Conservation (phyloP, 2,888 invertebrate genomes). For the Copidosoma aretas region DNA sequence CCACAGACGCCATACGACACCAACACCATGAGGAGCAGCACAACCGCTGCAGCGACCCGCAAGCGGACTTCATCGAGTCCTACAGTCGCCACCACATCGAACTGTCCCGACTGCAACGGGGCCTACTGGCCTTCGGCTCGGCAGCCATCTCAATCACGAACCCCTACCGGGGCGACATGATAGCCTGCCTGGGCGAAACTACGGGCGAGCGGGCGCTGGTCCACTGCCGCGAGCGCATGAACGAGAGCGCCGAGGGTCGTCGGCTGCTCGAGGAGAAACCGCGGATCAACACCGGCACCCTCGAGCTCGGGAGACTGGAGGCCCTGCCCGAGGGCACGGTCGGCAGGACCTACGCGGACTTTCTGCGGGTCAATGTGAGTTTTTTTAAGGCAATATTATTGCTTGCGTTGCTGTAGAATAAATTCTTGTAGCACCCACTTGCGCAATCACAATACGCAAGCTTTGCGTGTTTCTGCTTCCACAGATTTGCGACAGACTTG, state of each 20-base stretch:
- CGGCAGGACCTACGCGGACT: conserved; percentile 85
- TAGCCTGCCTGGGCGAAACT: conserved; percentile 92
- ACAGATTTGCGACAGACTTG: too few relatives aligned
- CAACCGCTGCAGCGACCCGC: conserved; percentile 40
- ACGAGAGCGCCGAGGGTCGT: conserved; percentile 76
- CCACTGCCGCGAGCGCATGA: conserved; percentile 79
- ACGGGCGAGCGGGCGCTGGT: conserved; percentile 76
- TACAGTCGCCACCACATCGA: conserved; percentile 71
- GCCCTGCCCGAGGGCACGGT: conserved; percentile 80
- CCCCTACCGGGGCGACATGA: conserved; percentile 89
- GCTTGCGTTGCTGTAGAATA: too few relatives aligned
- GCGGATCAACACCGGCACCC: conserved; percentile 82
- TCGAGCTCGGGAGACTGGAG: conserved; percentile 77
- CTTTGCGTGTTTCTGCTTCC: too few relatives aligned
- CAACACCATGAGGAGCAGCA: not conserved
- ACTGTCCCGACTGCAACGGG: conserved; percentile 76
- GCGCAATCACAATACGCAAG: too few relatives aligned
- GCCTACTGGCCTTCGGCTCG: conserved; percentile 84
- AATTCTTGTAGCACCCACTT: too few relatives aligned
- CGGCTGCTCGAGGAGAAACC: conserved; percentile 81
- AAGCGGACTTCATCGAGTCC: conserved; percentile 68
- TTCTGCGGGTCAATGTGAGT: conserved; percentile 78
- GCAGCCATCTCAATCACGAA: conserved; percentile 81
- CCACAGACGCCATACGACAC: too few relatives aligned
- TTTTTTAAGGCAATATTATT: too few relatives aligned